Evolutionary conservation across 2,797 vertebrate species (phyloP).

Genomic region (Neosilurus hyrtlii): DNA sequence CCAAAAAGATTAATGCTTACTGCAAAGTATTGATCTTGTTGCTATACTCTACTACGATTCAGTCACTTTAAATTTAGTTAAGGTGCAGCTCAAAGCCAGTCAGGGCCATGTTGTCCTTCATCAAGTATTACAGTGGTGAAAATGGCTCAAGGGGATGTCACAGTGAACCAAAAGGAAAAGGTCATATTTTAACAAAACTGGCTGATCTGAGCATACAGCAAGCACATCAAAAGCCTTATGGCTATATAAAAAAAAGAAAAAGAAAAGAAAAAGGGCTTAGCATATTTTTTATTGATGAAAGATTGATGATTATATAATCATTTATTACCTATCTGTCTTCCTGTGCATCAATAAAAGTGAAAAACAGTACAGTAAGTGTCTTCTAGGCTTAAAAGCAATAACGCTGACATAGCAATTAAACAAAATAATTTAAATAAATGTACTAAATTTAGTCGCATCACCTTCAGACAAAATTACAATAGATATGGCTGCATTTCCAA

Average conservation of each 20-base stretch:
- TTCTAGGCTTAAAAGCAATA: not conserved
- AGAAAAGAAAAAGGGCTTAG: too few species aligned
- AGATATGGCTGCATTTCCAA: not conserved
- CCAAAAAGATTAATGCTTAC: not conserved
- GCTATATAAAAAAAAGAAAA: too few species aligned
- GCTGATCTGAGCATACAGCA: constrained; percentile 23
- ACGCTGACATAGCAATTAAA: not conserved
- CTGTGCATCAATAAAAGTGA: not conserved
- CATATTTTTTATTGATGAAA: too few species aligned
- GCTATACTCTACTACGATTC: not conserved
- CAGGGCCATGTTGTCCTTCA: constrained; percentile 29
- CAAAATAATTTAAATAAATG: not conserved
- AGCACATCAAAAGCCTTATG: not conserved
- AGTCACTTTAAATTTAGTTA: constrained; percentile 25
- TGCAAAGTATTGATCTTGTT: not conserved
- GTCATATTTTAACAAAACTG: constrained; percentile 38
- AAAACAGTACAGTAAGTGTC: not conserved
- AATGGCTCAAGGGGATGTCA: constrained; percentile 24
- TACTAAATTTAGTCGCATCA: not conserved
- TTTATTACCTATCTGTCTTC: not conserved
- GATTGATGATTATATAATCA: too few species aligned
- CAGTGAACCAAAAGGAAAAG: constrained; percentile 41
- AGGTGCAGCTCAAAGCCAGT: not conserved
- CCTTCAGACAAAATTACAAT: not conserved
- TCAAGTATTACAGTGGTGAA: constrained; percentile 29